A percentile compares a stretch with the other conserved stretches of the same genome.
These are phyloP conservation scores for Anthopleura xanthogrammica DNA, from an alignment of 92 coral and sea anemone species.

Conservation along the genomic window DNA sequence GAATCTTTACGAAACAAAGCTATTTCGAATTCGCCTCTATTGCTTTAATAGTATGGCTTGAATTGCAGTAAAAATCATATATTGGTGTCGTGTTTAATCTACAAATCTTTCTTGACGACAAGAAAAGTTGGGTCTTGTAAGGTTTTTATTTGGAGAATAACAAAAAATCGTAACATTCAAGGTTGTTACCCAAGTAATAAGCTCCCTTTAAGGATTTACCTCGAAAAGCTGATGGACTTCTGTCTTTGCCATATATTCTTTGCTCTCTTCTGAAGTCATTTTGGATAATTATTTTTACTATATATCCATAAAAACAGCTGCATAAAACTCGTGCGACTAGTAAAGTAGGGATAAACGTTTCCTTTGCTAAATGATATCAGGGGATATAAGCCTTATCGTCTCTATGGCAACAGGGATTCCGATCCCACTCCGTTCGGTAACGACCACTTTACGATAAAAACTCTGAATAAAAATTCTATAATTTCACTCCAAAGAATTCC, in stretches of 20 bases:
- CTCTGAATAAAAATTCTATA: neutral
- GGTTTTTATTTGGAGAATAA: neutral
- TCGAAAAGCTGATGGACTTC: conserved; percentile 96
- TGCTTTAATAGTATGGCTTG: neutral
- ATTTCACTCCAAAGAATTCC: neutral
- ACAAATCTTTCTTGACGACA: neutral
- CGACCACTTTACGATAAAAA: neutral
- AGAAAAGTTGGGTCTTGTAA: neutral
- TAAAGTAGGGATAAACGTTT: neutral
- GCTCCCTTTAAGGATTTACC: conserved; percentile 35
- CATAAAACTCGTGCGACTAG: neutral
- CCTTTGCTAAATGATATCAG: neutral
- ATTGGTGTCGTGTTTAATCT: neutral
- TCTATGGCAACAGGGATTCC: conserved; percentile 7
- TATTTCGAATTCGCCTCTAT: neutral
- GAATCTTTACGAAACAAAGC: neutral
- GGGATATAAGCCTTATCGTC: neutral
- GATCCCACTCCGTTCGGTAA: conserved; percentile 1
- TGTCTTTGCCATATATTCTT: conserved; percentile 89
- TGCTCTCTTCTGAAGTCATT: conserved; percentile 94
- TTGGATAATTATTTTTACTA: neutral
- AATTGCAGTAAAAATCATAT: neutral
- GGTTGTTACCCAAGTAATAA: neutral
- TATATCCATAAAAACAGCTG: conserved; percentile 20
- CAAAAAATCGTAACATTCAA: conserved; percentile 7